Evolutionary conservation across 1,140 invertebrate species (phyloP), one percentile per base, ranked within the genome.

Genomic region (Hylaeus anthracinus): DNA sequence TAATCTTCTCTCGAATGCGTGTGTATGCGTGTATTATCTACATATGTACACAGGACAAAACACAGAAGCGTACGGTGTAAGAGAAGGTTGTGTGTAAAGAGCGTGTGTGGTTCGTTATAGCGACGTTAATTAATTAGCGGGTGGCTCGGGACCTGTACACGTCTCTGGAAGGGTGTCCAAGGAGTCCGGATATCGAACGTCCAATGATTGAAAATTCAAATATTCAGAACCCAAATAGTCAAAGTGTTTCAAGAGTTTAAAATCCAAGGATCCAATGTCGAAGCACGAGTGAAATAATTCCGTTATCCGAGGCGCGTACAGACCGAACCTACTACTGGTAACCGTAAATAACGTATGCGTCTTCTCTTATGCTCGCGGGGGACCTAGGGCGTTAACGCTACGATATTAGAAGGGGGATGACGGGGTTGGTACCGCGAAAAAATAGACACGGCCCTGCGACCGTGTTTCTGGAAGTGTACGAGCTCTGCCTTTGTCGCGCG

Each of bases 1-100:
- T 90, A 89, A 72, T 79, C 73, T 74, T 82, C 72, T 82, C 64
- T 63, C 83, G 83, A 78, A 89, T 82, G 82, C 86, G 37, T 9
- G 12, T 56, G 6, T 58, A 14, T 43, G 64, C 58, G 84, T 84
- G 75, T 87, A 89, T 88, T 91, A 92, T 91, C 90, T 92, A 92
- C 91, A 92, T 91, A 91, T 91, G 86, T 92, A 90, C 90, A 92
- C 85, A 88, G 88, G 86, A 88, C 83, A 89, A 89, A 91, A 91
- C 89, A 89, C 86, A 88, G 90, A 91, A 91, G 88, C 90, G 82
- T 84, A 88, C 85, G 86, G 72, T 85, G 86, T 88, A 74, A 78
- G 80, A 78, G 80, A 79, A 81, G 79, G 78, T 41, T 69, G 74
- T 51, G 79, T 75, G 82, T 39, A 58, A 60, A 76, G 79, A 64